Conservation (phyloP, 2,797 vertebrate species). For the Adelosebastes latens region DNA sequence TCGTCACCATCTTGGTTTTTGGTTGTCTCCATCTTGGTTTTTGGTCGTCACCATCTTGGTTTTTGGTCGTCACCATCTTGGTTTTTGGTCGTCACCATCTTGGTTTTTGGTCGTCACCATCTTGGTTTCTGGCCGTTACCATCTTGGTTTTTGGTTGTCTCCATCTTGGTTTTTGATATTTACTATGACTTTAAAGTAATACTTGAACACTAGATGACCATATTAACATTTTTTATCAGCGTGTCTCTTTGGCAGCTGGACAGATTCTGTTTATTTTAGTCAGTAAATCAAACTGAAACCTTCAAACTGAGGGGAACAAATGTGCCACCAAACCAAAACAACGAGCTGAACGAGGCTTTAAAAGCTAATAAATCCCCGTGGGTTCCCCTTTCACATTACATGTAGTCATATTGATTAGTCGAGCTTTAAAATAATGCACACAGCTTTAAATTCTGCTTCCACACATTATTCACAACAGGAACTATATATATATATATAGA, state of each 20-base stretch:
- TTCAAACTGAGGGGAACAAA: not conserved
- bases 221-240: not conserved
- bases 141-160: too few species aligned
- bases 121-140: too few species aligned
- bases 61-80: too few species aligned
- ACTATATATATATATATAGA: too few species aligned
- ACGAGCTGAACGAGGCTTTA: not conserved
- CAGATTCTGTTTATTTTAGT: not conserved
- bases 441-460: constrained; percentile 7
- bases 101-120: too few species aligned
- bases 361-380: not conserved
- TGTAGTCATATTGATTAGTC: not conserved
- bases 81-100: too few species aligned
- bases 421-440: constrained; percentile 17
- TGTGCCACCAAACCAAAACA: not conserved
- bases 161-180: too few species aligned
- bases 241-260: not conserved
- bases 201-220: not conserved
- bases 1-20: not conserved
- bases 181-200: not conserved
- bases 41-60: rapidly evolving
- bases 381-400: not conserved
- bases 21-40: rapidly evolving
- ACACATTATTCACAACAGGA: constrained; percentile 10
- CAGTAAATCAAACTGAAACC: not conserved